Base-by-base conservation (phyloP, 2,797 vertebrate species). In the Chrysocyon brachyurus region DNA sequence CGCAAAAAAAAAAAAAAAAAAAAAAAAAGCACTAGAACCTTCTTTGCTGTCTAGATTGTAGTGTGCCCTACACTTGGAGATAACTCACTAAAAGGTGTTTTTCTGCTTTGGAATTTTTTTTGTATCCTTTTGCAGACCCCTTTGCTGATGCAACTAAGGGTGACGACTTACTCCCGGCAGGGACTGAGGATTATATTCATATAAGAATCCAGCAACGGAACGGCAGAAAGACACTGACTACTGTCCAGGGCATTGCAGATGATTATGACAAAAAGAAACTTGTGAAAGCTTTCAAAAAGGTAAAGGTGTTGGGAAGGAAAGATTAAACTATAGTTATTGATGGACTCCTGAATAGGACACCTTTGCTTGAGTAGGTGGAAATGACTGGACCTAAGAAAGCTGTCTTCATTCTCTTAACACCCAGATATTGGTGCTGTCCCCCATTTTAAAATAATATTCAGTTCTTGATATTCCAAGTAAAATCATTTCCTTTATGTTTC, bases 141-240 rank as follows among this genome's bases (percentile, higher is more conserved):
- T 99, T 99, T 99, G 99, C 99, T 99, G 99, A 99, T 99, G 99
- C 99, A 98, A 99, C 99, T 98, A 99, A 99, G 99, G 99, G 99
- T 6, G 99, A 99, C 99, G 99, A 99, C 98, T 99, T 99, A 98
- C 99, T 99, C 99, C 99, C 99, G 94, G 99, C 99, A 22, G 99
- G 99, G 99, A 99, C 99, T 94, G 99, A 99, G 97, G 99, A 99
- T 97, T 99, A 99, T 98, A 99, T 99, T 95, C 99, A 99, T 98
- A 99, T 99, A 99, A 99, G 99, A 97, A 99, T 99, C 98, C 99
- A 99, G 96, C 99, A 99, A 96, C 99, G 99, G 26, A 99, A 99
- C 99, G 99, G 99, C 96, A 98, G 99, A 75, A 99, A 99, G 98
- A 99, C 99, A 0, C 98, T 99, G 64, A 99, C 99, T n/a, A 99